Percentiles rank a stretch among this genome's conserved stretches.
phyloP scores from a whole-genome alignment of 2,113 vertebrate species.

The Euleptes europaea region DNA sequence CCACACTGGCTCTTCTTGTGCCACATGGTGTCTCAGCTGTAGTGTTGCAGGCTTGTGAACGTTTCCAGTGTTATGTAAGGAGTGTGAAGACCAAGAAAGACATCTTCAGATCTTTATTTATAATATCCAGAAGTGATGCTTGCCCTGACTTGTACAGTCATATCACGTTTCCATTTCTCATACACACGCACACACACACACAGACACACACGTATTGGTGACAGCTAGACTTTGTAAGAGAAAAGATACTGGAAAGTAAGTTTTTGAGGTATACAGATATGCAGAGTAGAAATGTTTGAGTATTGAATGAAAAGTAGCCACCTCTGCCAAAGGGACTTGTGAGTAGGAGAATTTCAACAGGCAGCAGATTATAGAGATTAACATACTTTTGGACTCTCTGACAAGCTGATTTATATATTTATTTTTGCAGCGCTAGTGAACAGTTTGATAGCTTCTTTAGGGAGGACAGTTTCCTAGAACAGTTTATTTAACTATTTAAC shows the following conservation, averaged over 20 bases:
- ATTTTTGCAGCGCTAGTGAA: background rate
- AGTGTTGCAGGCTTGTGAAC: background rate
- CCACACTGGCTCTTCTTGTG: too few relatives aligned
- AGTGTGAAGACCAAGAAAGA: background rate
- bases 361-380: background rate
- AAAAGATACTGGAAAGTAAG: background rate
- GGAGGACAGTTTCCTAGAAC: background rate
- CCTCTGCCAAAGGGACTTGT: background rate
- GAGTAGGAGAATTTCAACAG: background rate
- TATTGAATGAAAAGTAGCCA: background rate
- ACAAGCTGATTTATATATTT: background rate
- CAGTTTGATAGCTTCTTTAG: background rate
- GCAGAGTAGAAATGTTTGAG: background rate
- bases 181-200: background rate
- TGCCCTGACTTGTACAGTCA: background rate
- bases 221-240: background rate
- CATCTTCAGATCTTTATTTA: background rate
- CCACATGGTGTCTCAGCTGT: background rate
- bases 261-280: background rate
- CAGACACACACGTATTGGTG: background rate
- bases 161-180: background rate
- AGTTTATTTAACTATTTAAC: background rate
- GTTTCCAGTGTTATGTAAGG: background rate
- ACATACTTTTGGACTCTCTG: background rate
- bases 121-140: background rate